phyloP scores from a whole-genome alignment of 2,888 invertebrate genomes.

The Agrotis clavis region DNA sequence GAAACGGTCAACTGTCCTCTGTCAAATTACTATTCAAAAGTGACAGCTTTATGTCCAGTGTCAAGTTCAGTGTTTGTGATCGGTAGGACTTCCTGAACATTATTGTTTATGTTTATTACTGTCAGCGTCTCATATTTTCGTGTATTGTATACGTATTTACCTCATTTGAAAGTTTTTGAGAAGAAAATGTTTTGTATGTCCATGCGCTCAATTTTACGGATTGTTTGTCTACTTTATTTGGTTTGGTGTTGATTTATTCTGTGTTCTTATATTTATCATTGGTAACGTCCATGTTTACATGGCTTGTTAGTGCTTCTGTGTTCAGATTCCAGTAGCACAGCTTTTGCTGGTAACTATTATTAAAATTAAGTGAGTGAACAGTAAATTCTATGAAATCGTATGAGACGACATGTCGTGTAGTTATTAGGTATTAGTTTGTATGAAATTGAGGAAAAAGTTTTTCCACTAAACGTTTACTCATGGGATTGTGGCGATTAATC shows the following conservation, averaged over 20 bases:
- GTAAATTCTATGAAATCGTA: conserved; percentile 23
- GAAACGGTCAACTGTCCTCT: conserved; percentile 75
- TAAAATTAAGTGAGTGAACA: neutral
- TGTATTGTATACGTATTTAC: conserved; percentile 65
- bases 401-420: conserved; percentile 18
- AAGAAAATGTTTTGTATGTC: conserved; percentile 44
- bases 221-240: conserved; percentile 42
- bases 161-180: conserved; percentile 63
- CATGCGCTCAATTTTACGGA: conserved; percentile 41
- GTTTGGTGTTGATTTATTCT: conserved; percentile 11
- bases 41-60: conserved; percentile 76
- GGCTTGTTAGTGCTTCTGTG: conserved; percentile 31
- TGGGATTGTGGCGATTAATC: conserved; percentile 12
- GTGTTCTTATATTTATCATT: conserved; percentile 5
- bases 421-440: conserved; percentile 5
- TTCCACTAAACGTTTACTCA: conserved; percentile 34
- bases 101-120: conserved; percentile 74
- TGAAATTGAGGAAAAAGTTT: conserved; percentile 53
- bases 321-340: conserved; percentile 12
- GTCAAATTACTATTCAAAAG: conserved; percentile 71
- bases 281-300: conserved; percentile 19
- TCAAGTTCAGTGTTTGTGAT: conserved; percentile 78
- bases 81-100: conserved; percentile 60
- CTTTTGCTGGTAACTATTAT: conserved; percentile 12
- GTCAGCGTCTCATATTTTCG: conserved; percentile 73